Evolutionary conservation across 2,888 invertebrate species (phyloP).

Genomic region (Tricholauxania praeusta): DNA sequence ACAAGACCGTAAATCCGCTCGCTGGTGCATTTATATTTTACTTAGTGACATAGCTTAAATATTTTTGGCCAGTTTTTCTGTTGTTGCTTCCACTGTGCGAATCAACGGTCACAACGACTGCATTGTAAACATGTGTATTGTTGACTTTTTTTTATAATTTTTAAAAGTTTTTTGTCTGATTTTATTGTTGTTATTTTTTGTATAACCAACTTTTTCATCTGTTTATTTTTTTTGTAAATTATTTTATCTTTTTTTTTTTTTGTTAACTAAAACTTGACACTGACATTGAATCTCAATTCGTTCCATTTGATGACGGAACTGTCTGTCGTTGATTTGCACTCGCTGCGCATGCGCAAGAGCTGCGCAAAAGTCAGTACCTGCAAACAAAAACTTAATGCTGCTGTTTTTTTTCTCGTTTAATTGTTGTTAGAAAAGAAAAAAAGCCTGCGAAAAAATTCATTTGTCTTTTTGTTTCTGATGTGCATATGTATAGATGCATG

Average conservation of each 20-base stretch:
- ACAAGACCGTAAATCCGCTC: too few species aligned
- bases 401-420: too few species aligned
- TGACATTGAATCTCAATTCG: conserved; percentile 52
- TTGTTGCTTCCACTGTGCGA: too few species aligned
- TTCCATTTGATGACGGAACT: not conserved
- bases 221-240: not conserved
- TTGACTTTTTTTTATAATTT: not conserved
- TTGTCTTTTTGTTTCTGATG: conserved; percentile 17
- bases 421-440: not conserved
- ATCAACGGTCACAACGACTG: too few species aligned
- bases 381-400: too few species aligned
- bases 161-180: conserved; percentile 17
- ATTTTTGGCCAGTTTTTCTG: too few species aligned
- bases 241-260: not conserved
- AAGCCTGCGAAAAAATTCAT: conserved; percentile 3
- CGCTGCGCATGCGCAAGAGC: conserved; percentile 40
- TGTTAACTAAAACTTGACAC: conserved; percentile 44
- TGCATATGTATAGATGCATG: not conserved
- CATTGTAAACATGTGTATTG: too few species aligned
- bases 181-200: conserved; percentile 21
- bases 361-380: too few species aligned
- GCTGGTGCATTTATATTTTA: too few species aligned
- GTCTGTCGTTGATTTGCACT: conserved; percentile 25
- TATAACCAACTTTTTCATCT: conserved; percentile 8
- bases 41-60: too few species aligned